Percentiles rank a stretch among this genome's conserved stretches.
Conservation (phyloP, 2,797 vertebrate genomes). For the Anabas testudineus region DNA sequence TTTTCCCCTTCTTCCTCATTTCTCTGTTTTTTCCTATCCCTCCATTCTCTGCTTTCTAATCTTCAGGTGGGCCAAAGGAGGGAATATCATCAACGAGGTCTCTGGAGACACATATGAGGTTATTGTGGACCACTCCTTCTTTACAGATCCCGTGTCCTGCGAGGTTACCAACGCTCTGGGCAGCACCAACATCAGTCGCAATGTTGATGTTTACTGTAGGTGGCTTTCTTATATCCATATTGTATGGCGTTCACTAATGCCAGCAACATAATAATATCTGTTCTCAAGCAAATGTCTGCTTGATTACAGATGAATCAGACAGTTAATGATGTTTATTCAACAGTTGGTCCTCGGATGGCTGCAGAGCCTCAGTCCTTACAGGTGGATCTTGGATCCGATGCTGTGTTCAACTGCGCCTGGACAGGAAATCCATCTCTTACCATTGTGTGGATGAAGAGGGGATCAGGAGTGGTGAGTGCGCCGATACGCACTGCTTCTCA, state of each 20-base stretch:
- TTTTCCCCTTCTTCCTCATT: conserved; percentile 42
- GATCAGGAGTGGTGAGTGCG: conserved; percentile 93
- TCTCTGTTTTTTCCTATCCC: conserved; percentile 17
- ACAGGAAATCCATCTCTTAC: conserved; percentile 97
- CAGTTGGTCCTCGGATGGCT: conserved; percentile 96
- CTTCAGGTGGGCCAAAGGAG: conserved; percentile 96
- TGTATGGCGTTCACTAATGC: conserved; percentile 5
- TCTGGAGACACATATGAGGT: conserved; percentile 93
- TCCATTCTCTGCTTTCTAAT: conserved; percentile 24
- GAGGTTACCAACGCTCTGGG: conserved; percentile 97
- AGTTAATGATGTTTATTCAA: conserved; percentile 37
- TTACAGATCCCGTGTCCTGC: conserved; percentile 95
- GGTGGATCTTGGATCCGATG: conserved; percentile 95
- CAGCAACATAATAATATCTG: conserved; percentile 7
- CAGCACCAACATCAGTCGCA: conserved; percentile 97
- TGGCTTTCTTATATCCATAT: conserved; percentile 39
- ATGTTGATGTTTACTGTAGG: conserved; percentile 98
- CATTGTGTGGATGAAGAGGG: conserved; percentile 99
- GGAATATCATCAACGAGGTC: conserved; percentile 93
- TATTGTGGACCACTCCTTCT: conserved; percentile 95
- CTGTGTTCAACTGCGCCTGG: conserved; percentile 97
- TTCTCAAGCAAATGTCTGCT: not conserved
- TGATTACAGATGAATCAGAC: conserved; percentile 19
- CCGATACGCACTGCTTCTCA: not conserved
- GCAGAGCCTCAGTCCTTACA: conserved; percentile 95